These are phyloP conservation scores for Todiramphus chloris DNA, from an alignment of 2,113 vertebrate genomes.

Conservation along the genomic window DNA sequence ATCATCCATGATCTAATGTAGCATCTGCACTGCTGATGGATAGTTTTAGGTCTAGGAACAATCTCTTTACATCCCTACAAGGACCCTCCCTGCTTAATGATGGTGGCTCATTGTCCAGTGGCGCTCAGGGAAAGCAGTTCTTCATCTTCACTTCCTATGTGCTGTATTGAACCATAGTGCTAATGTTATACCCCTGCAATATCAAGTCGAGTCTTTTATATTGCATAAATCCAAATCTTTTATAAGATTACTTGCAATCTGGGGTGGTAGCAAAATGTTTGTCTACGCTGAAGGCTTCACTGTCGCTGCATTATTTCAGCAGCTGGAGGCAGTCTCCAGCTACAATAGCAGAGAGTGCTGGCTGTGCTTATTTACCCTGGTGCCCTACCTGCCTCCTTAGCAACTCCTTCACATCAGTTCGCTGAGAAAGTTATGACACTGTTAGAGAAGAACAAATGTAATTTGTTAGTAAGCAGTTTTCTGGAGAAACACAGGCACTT, in stretches of 20 bases:
- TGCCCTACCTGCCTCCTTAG: not conserved
- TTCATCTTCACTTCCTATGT: not conserved
- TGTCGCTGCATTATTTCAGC: not conserved
- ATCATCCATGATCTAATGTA: not conserved
- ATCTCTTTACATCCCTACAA: not conserved
- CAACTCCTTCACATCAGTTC: not conserved
- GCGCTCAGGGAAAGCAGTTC: not conserved
- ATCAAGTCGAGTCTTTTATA: not conserved
- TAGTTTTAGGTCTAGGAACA: not conserved
- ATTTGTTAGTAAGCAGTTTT: not conserved
- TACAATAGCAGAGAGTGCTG: not conserved
- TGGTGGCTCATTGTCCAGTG: not conserved
- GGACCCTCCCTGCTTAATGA: not conserved
- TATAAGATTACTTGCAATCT: not conserved
- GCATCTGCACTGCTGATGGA: not conserved
- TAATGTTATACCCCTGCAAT: not conserved
- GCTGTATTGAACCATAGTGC: not conserved
- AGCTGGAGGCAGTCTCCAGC: constrained; percentile 7
- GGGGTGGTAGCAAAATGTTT: not conserved
- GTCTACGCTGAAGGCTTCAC: not conserved
- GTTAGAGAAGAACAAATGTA: not conserved
- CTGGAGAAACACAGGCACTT: not conserved
- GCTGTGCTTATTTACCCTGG: not conserved
- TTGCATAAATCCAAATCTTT: not conserved
- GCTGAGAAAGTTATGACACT: not conserved